Conservation (phyloP, 2,113 vertebrate species). For the Oostethus manadensis region DNA sequence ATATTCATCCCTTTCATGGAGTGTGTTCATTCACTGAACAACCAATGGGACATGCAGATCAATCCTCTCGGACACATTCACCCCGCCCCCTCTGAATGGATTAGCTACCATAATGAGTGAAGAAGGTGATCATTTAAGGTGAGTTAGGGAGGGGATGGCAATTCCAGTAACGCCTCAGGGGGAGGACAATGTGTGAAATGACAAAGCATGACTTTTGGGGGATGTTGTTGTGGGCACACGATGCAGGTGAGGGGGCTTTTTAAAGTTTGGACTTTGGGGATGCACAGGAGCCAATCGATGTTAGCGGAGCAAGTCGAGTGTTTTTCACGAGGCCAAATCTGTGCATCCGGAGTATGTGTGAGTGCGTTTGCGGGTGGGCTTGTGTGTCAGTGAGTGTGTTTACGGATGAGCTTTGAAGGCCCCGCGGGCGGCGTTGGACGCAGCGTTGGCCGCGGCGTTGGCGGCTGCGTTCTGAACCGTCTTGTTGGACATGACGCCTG, state of each 20-base stretch:
- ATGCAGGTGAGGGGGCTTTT: not conserved
- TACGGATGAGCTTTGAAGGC: constrained; percentile 80
- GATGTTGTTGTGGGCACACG: not conserved
- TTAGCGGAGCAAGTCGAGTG: constrained; percentile 3
- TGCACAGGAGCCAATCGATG: constrained; percentile 5
- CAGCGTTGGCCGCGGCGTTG: constrained; percentile 76
- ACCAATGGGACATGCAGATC: constrained; percentile 39
- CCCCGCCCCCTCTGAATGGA: constrained; percentile 4
- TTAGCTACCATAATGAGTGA: constrained; percentile 12
- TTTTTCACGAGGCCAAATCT: constrained; percentile 30
- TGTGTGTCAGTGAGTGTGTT: constrained; percentile 10
- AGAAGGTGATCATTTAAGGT: constrained; percentile 4
- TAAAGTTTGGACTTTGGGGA: not conserved
- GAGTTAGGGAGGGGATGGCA: not conserved
- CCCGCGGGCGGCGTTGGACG: constrained; percentile 85
- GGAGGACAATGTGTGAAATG: not conserved
- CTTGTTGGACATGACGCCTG: constrained; percentile 97
- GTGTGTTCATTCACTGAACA: constrained; percentile 9
- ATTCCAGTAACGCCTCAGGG: not conserved
- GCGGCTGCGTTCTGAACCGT: constrained; percentile 95
- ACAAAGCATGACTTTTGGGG: not conserved
- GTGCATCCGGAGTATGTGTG: constrained; percentile 31
- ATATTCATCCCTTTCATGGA: not conserved
- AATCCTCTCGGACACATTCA: constrained; percentile 15
- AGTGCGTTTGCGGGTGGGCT: constrained; percentile 43